These are phyloP conservation scores for Grammomys surdaster DNA, from an alignment of 2,113 vertebrate genomes.

Conservation along the genomic window DNA sequence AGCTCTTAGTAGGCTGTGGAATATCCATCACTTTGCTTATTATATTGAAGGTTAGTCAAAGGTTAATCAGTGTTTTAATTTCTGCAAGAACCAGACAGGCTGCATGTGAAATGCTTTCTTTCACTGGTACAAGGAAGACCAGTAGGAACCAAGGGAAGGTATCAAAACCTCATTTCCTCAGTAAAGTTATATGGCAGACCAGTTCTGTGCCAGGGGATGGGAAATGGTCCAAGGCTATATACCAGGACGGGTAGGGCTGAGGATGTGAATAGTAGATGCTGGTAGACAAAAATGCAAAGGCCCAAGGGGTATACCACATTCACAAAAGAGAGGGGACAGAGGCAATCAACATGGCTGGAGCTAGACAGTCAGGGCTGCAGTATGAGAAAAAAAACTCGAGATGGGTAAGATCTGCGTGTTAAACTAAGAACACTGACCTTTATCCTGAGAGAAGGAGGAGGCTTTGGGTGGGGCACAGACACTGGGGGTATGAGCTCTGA, in stretches of 20 bases:
- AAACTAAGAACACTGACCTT: background rate
- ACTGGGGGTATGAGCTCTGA: background rate
- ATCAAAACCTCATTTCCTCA: background rate
- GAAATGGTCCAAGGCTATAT: background rate
- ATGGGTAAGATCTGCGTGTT: background rate
- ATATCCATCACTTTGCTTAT: background rate
- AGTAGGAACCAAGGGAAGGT: background rate
- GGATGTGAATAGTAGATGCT: background rate
- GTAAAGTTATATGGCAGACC: background rate
- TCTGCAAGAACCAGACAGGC: background rate
- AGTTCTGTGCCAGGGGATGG: background rate
- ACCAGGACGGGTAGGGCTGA: background rate
- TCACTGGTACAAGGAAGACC: background rate
- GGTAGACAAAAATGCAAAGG: background rate
- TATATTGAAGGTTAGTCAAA: background rate
- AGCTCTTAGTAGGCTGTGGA: background rate
- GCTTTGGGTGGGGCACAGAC: background rate
- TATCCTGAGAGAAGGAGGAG: background rate
- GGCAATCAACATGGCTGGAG: background rate
- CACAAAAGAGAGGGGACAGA: background rate
- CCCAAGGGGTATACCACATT: background rate
- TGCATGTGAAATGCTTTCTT: background rate
- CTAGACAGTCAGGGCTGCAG: rapidly evolving
- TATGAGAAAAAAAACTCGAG: background rate
- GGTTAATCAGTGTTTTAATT: slow-evolving; percentile 37